Evolutionary conservation across 2,888 invertebrate genomes (phyloP).

Genomic region (Mythimna lalbum): DNA sequence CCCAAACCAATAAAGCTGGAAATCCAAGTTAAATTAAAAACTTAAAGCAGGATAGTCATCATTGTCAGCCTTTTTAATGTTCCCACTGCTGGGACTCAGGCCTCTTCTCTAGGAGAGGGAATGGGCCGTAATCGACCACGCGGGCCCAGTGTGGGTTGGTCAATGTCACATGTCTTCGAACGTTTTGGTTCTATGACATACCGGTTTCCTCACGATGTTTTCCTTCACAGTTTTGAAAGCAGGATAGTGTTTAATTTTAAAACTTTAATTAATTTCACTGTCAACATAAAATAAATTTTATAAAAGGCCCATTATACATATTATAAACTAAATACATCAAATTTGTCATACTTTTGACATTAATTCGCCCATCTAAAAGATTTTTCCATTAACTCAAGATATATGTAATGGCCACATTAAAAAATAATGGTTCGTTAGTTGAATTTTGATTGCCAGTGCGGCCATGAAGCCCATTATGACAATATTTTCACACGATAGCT

Average conservation of each 20-base stretch:
- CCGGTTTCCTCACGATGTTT: too few species aligned
- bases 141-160: too few species aligned
- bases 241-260: neutral
- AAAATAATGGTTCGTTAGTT: conserved; percentile 33
- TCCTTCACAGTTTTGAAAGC: too few species aligned
- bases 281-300: too few species aligned
- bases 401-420: conserved; percentile 19
- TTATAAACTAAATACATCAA: neutral
- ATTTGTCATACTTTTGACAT: conserved; percentile 16
- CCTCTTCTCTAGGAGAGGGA: too few species aligned
- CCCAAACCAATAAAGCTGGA: neutral
- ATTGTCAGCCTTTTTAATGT: too few species aligned
- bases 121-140: too few species aligned
- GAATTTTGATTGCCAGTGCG: conserved; percentile 15
- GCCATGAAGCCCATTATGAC: conserved; percentile 1
- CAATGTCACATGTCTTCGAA: too few species aligned
- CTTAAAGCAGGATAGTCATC: fast-evolving
- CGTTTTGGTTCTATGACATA: too few species aligned
- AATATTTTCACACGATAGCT: conserved; percentile 39
- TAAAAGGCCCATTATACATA: neutral
- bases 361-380: neutral
- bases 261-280: neutral
- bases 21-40: neutral
- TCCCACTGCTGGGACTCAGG: too few species aligned
- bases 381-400: conserved; percentile 29